Evolutionary conservation across 2,888 invertebrate genomes (phyloP).

Genomic region (Silvanus unidentatus): DNA sequence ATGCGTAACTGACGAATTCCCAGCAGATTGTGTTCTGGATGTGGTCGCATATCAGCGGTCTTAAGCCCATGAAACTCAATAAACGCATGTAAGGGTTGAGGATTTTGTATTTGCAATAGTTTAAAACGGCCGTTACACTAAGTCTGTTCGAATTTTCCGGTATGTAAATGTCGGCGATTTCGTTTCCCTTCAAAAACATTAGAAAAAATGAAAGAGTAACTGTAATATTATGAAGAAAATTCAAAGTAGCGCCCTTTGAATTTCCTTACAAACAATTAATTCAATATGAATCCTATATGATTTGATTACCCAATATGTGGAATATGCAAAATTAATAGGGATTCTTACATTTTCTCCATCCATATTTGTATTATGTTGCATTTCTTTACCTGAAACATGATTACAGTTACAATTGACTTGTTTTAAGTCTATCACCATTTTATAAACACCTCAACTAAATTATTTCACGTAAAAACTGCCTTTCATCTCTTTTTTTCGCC

Average conservation of each 20-base stretch:
- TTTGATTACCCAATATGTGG: constrained; percentile 17
- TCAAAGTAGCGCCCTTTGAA: too few species aligned
- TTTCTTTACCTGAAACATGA: constrained; percentile 12
- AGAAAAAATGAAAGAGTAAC: background rate
- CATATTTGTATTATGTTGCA: constrained; percentile 9
- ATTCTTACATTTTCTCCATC: constrained; percentile 13
- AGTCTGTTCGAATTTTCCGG: constrained; percentile 46
- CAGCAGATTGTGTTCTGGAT: constrained; percentile 55
- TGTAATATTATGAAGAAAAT: too few species aligned
- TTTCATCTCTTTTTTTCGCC: too few species aligned
- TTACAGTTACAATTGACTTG: background rate
- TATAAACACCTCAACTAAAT: background rate
- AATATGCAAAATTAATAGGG: constrained; percentile 13
- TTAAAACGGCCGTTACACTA: constrained; percentile 72
- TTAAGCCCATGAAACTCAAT: constrained; percentile 67
- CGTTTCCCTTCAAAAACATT: constrained; percentile 48
- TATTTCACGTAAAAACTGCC: background rate
- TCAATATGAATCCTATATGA: too few species aligned
- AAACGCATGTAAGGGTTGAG: constrained; percentile 70
- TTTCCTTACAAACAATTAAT: too few species aligned
- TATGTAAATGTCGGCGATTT: constrained; percentile 2
- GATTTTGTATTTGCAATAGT: constrained; percentile 78
- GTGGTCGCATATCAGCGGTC: constrained; percentile 61
- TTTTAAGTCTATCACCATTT: background rate
- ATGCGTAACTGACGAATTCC: constrained; percentile 60